Evolutionary conservation across 2,888 invertebrate genomes (phyloP), one percentile per base, ranked within the genome.

Genomic region (Eristalis intricaria): DNA sequence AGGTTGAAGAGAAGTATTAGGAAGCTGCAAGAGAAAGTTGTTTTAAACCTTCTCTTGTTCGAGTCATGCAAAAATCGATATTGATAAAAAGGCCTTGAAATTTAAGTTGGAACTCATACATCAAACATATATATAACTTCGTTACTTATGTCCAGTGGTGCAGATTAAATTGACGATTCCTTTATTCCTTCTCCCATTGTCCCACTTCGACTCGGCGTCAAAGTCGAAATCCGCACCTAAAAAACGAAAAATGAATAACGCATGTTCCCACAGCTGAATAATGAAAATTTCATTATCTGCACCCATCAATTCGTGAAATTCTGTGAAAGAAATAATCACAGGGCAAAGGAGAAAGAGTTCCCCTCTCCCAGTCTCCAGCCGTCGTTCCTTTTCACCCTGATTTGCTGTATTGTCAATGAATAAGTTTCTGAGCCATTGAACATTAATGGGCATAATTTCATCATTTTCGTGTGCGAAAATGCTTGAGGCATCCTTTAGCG

Each of bases 391-490:
- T 13, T n/a, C 4, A n/a, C 29, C 56, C 43, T 40, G 15, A 35
- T 4, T 19, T 64, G 15, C 13, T 35, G 32, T 50, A 50, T 68
- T 71, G 32, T 43, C 76, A 82, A 71, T 82, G 82, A 82, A 82
- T 77, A 71, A 68, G 50, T 61, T 82, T 77, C 66, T 43, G 61
- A 66, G 50, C 82, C 82, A 76, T 82, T 82, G 66, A 82, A 76
- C 82, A 77, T 32, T 76, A 82, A 77, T 56, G 71, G 70, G 71
- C 66, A 71, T 71, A 82, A 76, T 77, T 82, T 71, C 76, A 76
- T 76, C 82, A 71, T 50, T 76, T 65, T 68, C 61, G 61, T 50
- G 50, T 50, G 50, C 50, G 50, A 50, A 50, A 50, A 50, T 71
- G 60, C 26, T 43, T 22, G 26, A 35, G 56, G 50, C 40, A 50